Percentiles rank a stretch among this genome's conserved stretches.
Evolutionary conservation across 2,797 vertebrate species (phyloP).

Genomic region (Alfaro cultratus): DNA sequence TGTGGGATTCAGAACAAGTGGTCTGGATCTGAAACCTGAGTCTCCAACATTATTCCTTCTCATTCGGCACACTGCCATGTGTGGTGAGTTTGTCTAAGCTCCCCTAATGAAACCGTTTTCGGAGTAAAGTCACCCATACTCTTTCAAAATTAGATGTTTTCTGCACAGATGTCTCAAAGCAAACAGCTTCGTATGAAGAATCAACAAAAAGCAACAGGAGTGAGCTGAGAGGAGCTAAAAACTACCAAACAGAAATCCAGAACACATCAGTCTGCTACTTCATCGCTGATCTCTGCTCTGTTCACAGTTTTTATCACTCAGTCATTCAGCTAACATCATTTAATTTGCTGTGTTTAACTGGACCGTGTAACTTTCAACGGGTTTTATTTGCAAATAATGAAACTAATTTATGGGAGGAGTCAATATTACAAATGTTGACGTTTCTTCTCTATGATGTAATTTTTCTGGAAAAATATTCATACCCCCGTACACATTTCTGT

Average conservation of each 20-base stretch:
- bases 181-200: slow-evolving; percentile 25
- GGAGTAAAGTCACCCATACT: slow-evolving; percentile 38
- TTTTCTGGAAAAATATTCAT: not conserved
- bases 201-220: slow-evolving; percentile 34
- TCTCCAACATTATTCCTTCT: slow-evolving; percentile 43
- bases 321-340: slow-evolving; percentile 23
- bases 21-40: slow-evolving; percentile 63
- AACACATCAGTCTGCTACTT: slow-evolving; percentile 16
- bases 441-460: not conserved
- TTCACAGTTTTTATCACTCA: slow-evolving; percentile 24
- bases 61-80: slow-evolving; percentile 59
- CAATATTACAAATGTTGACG: not conserved
- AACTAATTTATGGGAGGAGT: not conserved
- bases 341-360: not conserved
- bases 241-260: slow-evolving; percentile 28
- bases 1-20: slow-evolving; percentile 56
- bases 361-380: not conserved
- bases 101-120: slow-evolving; percentile 43
- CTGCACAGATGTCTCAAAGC: slow-evolving; percentile 28
- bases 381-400: not conserved
- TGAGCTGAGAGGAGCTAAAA: slow-evolving; percentile 28
- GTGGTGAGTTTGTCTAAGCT: slow-evolving; percentile 59
- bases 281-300: slow-evolving; percentile 37
- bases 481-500: not conserved
- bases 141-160: slow-evolving; percentile 11